Conservation (phyloP, 2,888 invertebrate genomes). For the Drosophila dives region DNA sequence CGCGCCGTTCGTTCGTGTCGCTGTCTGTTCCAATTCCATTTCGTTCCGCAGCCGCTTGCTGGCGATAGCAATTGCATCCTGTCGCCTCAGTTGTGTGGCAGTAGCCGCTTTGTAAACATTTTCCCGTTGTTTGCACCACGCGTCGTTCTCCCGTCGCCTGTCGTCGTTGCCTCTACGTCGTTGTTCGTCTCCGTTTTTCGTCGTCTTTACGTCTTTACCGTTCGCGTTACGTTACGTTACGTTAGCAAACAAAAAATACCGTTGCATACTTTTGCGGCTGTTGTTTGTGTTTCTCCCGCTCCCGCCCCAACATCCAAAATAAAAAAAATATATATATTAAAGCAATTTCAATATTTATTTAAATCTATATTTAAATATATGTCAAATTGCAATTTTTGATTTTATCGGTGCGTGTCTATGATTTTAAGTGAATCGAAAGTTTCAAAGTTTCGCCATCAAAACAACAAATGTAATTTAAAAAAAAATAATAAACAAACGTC, state of each 20-base stretch:
- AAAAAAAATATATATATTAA: conserved; percentile 2
- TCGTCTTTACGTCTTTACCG: conserved; percentile 56
- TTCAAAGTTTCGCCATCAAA: conserved; percentile 17
- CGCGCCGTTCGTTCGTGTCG: conserved; percentile 35
- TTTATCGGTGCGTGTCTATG: conserved; percentile 68
- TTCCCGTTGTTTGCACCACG: conserved; percentile 70
- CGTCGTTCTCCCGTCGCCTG: conserved; percentile 67
- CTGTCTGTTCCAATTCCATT: conserved; percentile 63
- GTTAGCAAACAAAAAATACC: conserved; percentile 16
- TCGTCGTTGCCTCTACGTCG: conserved; percentile 56
- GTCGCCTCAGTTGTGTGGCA: conserved; percentile 77
- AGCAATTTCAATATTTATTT: neutral
- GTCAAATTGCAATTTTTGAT: conserved; percentile 38
- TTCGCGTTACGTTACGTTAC: conserved; percentile 56
- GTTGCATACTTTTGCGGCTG: conserved; percentile 50
- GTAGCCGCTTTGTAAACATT: conserved; percentile 79
- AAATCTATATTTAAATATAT: conserved; percentile 11
- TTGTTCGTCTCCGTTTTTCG: conserved; percentile 66
- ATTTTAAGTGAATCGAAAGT: conserved; percentile 57
- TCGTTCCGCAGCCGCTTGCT: conserved; percentile 57
- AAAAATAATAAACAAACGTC: neutral
- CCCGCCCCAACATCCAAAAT: conserved; percentile 1
- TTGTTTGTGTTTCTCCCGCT: conserved; percentile 33
- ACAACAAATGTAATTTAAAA: conserved; percentile 31
- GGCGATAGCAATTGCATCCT: conserved; percentile 64